A percentile compares a stretch with the other conserved stretches of the same genome.
These are phyloP conservation scores for Polia nebulosa DNA, from an alignment of 2,888 invertebrate species.

Conservation along the genomic window DNA sequence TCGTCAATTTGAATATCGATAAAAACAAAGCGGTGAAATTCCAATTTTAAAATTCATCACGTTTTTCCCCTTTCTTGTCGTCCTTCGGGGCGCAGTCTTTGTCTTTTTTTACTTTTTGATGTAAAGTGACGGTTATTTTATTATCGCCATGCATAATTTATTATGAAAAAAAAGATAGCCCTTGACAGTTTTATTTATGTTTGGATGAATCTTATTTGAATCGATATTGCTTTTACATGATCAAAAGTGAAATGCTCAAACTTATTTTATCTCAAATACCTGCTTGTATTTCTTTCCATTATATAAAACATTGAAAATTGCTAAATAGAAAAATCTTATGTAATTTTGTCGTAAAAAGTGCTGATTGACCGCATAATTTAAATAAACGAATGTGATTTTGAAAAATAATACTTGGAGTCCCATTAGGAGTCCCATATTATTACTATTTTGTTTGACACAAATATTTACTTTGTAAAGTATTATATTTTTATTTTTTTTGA, in stretches of 20 bases:
- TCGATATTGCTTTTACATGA: neutral
- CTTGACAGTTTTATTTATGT: conserved; percentile 16
- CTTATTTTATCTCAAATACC: too few relatives aligned
- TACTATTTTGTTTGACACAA: too few relatives aligned
- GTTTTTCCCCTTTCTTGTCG: conserved; percentile 62
- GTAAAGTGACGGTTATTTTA: conserved; percentile 66
- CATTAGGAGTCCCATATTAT: too few relatives aligned
- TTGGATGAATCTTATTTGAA: neutral
- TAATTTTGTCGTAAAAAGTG: too few relatives aligned
- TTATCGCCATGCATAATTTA: conserved; percentile 59
- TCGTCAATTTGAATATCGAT: conserved; percentile 82
- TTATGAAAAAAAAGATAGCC: conserved; percentile 37
- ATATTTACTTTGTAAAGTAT: too few relatives aligned
- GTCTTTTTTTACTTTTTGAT: conserved; percentile 48
- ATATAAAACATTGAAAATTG: neutral
- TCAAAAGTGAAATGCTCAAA: neutral
- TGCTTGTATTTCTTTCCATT: too few relatives aligned
- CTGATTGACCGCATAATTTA: too few relatives aligned
- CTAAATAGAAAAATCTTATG: too few relatives aligned
- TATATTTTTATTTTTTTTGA: too few relatives aligned
- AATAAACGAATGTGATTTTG: too few relatives aligned
- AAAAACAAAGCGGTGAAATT: conserved; percentile 75
- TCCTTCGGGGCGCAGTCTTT: conserved; percentile 45
- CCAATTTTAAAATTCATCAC: conserved; percentile 82
- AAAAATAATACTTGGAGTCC: too few relatives aligned